phyloP scores from a whole-genome alignment of 2,888 invertebrate species.

The Mellilla xanthometata region DNA sequence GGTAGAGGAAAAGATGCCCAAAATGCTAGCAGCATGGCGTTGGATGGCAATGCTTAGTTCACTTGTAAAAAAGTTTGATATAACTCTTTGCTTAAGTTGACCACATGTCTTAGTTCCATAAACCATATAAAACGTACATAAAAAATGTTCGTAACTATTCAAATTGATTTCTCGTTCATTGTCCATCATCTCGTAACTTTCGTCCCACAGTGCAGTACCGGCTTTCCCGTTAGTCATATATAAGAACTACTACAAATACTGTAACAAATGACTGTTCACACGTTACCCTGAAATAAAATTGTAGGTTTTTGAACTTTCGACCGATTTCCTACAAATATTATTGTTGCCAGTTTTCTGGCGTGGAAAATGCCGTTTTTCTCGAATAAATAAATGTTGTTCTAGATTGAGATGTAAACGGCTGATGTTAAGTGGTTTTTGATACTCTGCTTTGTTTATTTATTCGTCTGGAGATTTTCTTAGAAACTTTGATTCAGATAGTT shows the following conservation, averaged over 20 bases:
- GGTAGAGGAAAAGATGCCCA: no score
- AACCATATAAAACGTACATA: neutral
- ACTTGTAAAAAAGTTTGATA: no score
- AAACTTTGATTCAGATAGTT: no score
- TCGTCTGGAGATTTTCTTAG: no score
- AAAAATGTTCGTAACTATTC: neutral
- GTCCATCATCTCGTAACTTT: neutral
- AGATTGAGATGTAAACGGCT: neutral
- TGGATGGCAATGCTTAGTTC: no score
- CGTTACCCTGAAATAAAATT: slow-evolving; percentile 24
- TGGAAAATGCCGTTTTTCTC: slow-evolving; percentile 23
- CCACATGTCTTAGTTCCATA: neutral
- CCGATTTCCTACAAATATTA: slow-evolving; percentile 27
- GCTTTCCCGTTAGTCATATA: slow-evolving; percentile 33
- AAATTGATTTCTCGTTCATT: neutral
- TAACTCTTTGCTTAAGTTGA: no score
- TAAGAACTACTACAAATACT: no score
- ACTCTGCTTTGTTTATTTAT: no score
- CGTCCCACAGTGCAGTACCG: slow-evolving; percentile 20
- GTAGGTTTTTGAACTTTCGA: slow-evolving; percentile 38
- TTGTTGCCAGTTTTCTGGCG: no score
- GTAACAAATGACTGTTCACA: slow-evolving; percentile 21
- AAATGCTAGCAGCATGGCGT: no score
- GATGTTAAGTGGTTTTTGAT: no score
- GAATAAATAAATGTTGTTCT: slow-evolving; percentile 21